phyloP scores from a whole-genome alignment of 2,888 invertebrate species.

The Drosophila algonquin region DNA sequence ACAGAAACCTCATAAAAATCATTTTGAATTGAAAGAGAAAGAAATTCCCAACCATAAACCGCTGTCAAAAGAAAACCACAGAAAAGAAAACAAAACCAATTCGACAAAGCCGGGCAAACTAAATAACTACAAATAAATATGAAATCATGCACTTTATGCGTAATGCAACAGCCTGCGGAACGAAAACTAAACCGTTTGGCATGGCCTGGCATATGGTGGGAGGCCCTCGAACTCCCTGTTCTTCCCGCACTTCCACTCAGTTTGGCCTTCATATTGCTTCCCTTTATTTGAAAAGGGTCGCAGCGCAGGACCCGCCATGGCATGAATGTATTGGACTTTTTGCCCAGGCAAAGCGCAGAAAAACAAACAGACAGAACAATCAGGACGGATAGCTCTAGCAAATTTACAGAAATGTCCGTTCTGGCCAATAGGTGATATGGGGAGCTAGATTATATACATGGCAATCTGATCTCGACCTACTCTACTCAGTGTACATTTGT shows the following conservation, averaged over 20 bases:
- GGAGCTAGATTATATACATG: conserved; percentile 4
- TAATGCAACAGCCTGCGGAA: conserved; percentile 45
- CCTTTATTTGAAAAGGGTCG: conserved; percentile 2
- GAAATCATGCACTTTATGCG: conserved; percentile 68
- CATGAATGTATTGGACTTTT: neutral
- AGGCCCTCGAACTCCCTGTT: conserved; percentile 3
- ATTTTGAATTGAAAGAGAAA: conserved; percentile 39
- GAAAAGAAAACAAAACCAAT: conserved; percentile 48
- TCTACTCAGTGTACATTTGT: neutral
- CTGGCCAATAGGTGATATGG: neutral
- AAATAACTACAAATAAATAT: conserved; percentile 61
- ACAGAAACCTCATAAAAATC: conserved; percentile 40
- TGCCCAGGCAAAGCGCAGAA: conserved; percentile 4
- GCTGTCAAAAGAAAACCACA: conserved; percentile 39
- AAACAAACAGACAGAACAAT: conserved; percentile 11
- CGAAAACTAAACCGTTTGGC: conserved; percentile 7
- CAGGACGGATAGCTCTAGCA: conserved; percentile 8
- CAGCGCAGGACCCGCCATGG: neutral
- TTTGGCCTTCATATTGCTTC: neutral
- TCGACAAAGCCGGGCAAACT: conserved; percentile 46
- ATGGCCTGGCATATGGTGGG: conserved; percentile 7
- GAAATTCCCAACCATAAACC: conserved; percentile 36
- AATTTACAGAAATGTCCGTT: conserved; percentile 10
- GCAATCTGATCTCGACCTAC: conserved; percentile 5
- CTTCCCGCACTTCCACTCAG: neutral